Conservation (phyloP, 2,888 invertebrate species). For the Philereme vetulata region DNA sequence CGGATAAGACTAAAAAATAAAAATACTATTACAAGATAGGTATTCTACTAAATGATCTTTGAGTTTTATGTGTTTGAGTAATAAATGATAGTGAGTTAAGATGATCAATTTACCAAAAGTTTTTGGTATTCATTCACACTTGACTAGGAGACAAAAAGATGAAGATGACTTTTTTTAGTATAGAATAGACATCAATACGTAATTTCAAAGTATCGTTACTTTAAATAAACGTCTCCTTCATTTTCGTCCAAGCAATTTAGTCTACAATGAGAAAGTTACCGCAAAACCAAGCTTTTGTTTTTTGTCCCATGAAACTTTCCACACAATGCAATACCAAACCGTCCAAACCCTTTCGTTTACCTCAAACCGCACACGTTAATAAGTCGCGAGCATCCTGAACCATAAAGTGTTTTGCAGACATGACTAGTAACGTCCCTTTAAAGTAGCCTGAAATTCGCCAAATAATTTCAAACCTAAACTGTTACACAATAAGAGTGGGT, state of each 20-base stretch:
- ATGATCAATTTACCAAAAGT: no score
- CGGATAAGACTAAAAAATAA: no score
- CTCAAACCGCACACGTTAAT: conserved; percentile 38
- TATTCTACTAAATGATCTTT: no score
- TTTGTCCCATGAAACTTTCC: conserved; percentile 25
- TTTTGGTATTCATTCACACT: no score
- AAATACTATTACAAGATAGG: no score
- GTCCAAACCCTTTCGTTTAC: conserved; percentile 23
- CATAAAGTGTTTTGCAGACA: conserved; percentile 35
- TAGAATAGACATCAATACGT: no score
- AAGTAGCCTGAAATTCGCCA: conserved; percentile 2
- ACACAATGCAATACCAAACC: conserved; percentile 32
- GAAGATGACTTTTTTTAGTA: no score
- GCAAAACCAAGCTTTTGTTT: conserved; percentile 29
- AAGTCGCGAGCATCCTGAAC: conserved; percentile 33
- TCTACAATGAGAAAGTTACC: conserved; percentile 22
- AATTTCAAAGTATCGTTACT: neutral
- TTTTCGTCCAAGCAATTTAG: conserved; percentile 15
- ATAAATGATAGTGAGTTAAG: no score
- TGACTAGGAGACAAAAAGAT: no score
- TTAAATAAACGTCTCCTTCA: neutral
- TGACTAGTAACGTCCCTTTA: conserved; percentile 23
- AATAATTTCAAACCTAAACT: conserved; percentile 5
- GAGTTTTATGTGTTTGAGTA: no score
- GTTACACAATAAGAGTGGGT: neutral